Evolutionary conservation across 2,113 vertebrate species (phyloP).

Genomic region (Lontra canadensis): DNA sequence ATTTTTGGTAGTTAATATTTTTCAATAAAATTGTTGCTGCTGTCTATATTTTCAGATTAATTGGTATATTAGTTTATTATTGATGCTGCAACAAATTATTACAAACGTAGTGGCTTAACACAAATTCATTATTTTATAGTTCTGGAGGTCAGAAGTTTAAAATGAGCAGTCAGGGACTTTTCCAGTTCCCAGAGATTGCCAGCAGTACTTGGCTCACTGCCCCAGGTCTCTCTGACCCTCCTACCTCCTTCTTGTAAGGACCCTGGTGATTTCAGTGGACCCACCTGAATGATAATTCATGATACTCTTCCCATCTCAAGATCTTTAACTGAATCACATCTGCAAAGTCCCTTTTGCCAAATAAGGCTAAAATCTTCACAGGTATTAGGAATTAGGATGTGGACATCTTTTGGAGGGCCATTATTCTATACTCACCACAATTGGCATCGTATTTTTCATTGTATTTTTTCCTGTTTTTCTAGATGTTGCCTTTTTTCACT

Average conservation of each 20-base stretch:
- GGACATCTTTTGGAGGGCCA: background rate
- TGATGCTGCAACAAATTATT: background rate
- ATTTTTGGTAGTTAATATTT: slow-evolving; percentile 28
- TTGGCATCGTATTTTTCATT: background rate
- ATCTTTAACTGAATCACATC: background rate
- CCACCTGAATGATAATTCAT: background rate
- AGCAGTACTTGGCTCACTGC: background rate
- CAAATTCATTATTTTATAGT: background rate
- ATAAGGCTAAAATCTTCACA: background rate
- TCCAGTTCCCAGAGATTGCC: background rate
- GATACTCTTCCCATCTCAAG: background rate
- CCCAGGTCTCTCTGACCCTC: background rate
- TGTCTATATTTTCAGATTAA: background rate
- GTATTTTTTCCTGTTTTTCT: background rate
- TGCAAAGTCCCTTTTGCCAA: background rate
- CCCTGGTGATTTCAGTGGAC: background rate
- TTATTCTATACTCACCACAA: background rate
- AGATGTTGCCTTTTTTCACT: background rate
- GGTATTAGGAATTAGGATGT: background rate
- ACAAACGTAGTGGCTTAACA: background rate
- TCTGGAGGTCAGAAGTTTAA: background rate
- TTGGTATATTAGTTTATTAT: background rate
- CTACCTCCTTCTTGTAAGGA: background rate
- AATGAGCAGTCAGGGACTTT: background rate
- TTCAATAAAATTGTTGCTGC: background rate